phyloP scores from a whole-genome alignment of 2,797 vertebrate species.

The Huso huso region DNA sequence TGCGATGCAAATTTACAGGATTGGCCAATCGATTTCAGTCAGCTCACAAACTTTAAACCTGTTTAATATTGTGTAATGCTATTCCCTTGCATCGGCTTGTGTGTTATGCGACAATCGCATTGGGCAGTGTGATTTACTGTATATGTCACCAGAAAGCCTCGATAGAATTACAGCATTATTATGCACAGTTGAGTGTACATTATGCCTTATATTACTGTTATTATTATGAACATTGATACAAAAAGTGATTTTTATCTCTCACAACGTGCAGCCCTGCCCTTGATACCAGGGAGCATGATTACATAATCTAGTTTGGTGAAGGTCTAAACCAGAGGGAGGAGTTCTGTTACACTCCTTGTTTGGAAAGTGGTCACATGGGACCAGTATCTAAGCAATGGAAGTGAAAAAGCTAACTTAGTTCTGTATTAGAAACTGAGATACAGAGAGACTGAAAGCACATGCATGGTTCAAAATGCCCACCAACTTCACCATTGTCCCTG shows the following conservation, averaged over 20 bases:
- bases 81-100: too few relatives aligned
- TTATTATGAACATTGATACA: background rate
- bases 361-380: constrained; percentile 58
- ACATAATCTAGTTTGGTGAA: background rate
- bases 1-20: too few relatives aligned
- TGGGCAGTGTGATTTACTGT: too few relatives aligned
- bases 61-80: too few relatives aligned
- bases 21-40: too few relatives aligned
- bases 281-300: background rate
- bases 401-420: constrained; percentile 41
- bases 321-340: constrained; percentile 48
- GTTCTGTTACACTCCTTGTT: constrained; percentile 51
- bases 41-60: background rate
- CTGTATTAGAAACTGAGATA: constrained; percentile 20
- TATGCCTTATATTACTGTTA: too few relatives aligned
- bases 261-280: background rate
- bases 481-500: constrained; percentile 85
- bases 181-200: too few relatives aligned
- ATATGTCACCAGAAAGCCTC: too few relatives aligned
- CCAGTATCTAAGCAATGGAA: constrained; percentile 44
- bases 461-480: constrained; percentile 72
- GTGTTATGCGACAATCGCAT: too few relatives aligned
- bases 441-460: constrained; percentile 29
- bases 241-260: background rate
- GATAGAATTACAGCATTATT: background rate